A percentile compares a stretch with the other conserved stretches of the same genome.
These are phyloP conservation scores for Aurelia aurita DNA, from an alignment of 30 jellyfish, hydroid and myxozoan genomes.

Conservation along the genomic window DNA sequence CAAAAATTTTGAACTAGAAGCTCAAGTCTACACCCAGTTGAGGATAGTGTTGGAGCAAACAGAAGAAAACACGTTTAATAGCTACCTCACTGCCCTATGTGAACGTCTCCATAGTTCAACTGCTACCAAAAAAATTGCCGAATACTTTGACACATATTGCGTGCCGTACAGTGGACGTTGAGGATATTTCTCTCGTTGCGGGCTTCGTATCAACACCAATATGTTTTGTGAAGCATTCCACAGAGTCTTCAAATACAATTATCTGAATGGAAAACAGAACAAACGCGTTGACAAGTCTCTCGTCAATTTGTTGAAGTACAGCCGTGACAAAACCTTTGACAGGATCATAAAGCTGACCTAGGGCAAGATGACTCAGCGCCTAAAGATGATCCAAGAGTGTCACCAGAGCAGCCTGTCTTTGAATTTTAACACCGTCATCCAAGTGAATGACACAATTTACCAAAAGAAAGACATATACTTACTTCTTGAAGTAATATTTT, in stretches of 20 bases:
- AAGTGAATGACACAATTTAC: background rate
- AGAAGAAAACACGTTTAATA: background rate
- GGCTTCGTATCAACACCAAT: conserved; percentile 63
- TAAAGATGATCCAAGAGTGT: conserved; percentile 16
- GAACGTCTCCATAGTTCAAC: conserved; percentile 20
- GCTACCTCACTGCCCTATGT: background rate
- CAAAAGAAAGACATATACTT: too few species aligned
- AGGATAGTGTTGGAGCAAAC: conserved; percentile 18
- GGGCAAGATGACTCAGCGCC: conserved; percentile 22
- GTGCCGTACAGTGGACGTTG: conserved; percentile 13
- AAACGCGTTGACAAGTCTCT: conserved; percentile 57
- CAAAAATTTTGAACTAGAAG: too few species aligned
- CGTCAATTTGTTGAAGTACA: conserved; percentile 27
- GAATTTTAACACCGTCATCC: background rate
- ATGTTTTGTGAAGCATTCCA: conserved; percentile 75
- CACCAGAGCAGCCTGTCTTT: background rate
- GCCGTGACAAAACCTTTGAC: background rate
- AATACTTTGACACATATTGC: conserved; percentile 38
- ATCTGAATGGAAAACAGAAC: conserved; percentile 50
- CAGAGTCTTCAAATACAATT: conserved; percentile 43
- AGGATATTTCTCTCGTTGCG: conserved; percentile 44
- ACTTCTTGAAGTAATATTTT: too few species aligned
- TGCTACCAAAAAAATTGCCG: conserved; percentile 32
- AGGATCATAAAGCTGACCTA: conserved; percentile 32
- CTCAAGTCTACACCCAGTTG: too few species aligned